Percentiles rank a stretch among this genome's conserved stretches.
These are phyloP conservation scores for Oligia strigilis DNA, from an alignment of 2,888 invertebrate genomes.

Conservation along the genomic window DNA sequence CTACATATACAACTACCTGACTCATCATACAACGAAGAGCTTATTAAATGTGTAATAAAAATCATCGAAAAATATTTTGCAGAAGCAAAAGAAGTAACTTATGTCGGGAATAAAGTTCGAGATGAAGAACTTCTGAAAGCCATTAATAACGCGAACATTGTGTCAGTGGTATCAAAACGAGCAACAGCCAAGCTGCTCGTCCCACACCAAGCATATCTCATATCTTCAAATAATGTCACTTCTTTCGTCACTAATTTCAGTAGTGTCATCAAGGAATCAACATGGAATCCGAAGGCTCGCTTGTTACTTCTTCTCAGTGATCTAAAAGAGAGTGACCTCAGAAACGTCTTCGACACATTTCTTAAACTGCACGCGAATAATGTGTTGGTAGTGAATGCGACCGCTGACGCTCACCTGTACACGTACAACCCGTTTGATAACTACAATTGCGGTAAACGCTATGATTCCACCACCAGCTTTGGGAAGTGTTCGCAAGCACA, in stretches of 20 bases:
- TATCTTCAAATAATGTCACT: conserved; percentile 58
- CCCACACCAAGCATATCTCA: conserved; percentile 67
- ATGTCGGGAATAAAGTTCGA: conserved; percentile 38
- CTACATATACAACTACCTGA: conserved; percentile 21
- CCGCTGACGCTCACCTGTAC: conserved; percentile 70
- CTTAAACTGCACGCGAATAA: conserved; percentile 69
- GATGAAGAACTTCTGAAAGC: conserved; percentile 48
- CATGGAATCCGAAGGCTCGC: conserved; percentile 75
- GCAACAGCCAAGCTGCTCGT: conserved; percentile 22
- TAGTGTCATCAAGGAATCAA: conserved; percentile 62
- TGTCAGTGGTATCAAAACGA: conserved; percentile 39
- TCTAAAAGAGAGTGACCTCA: conserved; percentile 58
- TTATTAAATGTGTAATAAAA: conserved; percentile 46
- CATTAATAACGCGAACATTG: conserved; percentile 31
- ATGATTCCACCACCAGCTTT: conserved; percentile 68
- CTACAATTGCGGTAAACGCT: conserved; percentile 78
- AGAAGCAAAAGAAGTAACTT: conserved; percentile 45
- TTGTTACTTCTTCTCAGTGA: conserved; percentile 71
- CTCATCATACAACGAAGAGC: neutral
- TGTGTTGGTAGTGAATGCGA: conserved; percentile 73
- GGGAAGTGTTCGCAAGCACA: conserved; percentile 72
- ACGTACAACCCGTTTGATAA: conserved; percentile 81
- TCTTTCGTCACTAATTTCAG: conserved; percentile 59
- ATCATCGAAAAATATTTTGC: conserved; percentile 51
- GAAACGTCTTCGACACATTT: conserved; percentile 72